A percentile compares a stretch with the other conserved stretches of the same genome.
Evolutionary conservation across 2,888 invertebrate species (phyloP).

Genomic region (Scaptodrosophila latifasciaeformis): DNA sequence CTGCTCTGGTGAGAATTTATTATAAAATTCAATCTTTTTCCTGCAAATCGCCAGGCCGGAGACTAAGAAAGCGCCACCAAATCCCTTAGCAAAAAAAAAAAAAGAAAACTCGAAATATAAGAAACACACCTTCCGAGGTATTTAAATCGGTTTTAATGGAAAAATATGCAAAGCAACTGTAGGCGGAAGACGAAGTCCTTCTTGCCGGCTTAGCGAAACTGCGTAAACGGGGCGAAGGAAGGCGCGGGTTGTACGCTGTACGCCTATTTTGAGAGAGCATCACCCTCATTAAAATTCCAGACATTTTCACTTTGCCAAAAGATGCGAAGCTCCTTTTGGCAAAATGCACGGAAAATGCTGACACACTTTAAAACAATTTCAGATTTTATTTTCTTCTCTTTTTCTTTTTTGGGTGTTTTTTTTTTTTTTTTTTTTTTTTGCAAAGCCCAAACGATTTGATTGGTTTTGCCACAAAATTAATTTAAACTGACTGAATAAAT

Average conservation of each 20-base stretch:
- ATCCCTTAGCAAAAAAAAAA: neutral
- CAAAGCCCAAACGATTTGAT: too few species aligned
- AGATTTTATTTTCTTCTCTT: too few species aligned
- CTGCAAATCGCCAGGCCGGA: conserved; percentile 37
- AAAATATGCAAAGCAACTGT: conserved; percentile 60
- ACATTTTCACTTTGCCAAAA: conserved; percentile 54
- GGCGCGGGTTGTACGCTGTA: too few species aligned
- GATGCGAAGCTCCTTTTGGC: conserved; percentile 25
- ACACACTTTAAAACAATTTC: conserved; percentile 69
- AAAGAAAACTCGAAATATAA: conserved; percentile 18
- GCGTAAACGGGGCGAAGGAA: too few species aligned
- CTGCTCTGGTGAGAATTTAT: conserved; percentile 51
- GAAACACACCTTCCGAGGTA: conserved; percentile 46
- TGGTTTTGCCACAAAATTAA: too few species aligned
- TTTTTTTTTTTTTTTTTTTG: too few species aligned
- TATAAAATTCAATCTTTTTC: conserved; percentile 60
- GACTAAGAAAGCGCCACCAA: conserved; percentile 33
- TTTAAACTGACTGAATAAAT: too few species aligned
- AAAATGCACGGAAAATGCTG: conserved; percentile 50
- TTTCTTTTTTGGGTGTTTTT: too few species aligned
- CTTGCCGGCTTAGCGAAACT: too few species aligned
- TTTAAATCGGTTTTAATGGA: conserved; percentile 66
- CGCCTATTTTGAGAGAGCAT: too few species aligned
- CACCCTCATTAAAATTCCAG: conserved; percentile 63
- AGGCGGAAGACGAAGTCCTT: conserved; percentile 11